Conservation (phyloP, 2,888 invertebrate species). For the Sisyra terminalis region DNA sequence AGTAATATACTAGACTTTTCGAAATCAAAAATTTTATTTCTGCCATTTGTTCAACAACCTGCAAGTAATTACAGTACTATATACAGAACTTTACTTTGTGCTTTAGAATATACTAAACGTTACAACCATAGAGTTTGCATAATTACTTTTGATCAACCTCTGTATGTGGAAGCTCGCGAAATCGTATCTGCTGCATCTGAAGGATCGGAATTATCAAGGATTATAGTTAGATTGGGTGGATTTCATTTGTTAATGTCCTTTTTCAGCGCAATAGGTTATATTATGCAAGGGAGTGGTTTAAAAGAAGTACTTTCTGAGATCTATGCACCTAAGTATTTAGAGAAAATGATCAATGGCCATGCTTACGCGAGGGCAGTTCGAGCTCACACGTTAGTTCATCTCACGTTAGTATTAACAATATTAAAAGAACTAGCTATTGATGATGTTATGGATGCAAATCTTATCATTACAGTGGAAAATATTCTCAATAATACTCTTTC, state of each 20-base stretch:
- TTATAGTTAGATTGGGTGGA: conserved; percentile 17
- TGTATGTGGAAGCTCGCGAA: conserved; percentile 16
- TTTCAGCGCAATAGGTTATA: conserved; percentile 20
- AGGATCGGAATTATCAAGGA: conserved; percentile 18
- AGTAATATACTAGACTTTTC: conserved; percentile 11
- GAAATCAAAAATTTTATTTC: conserved; percentile 5
- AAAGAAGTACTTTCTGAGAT: conserved; percentile 11
- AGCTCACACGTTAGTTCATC: conserved; percentile 17
- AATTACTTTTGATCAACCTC: conserved; percentile 17
- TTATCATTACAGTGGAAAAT: conserved; percentile 13
- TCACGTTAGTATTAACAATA: conserved; percentile 18
- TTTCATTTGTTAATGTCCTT: conserved; percentile 21
- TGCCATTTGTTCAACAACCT: conserved; percentile 11
- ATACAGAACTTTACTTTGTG: conserved; percentile 13
- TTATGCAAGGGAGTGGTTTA: conserved; percentile 23
- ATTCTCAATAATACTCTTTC: conserved; percentile 17
- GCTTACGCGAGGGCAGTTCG: conserved; percentile 15
- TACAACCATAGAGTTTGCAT: conserved; percentile 13
- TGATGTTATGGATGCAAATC: conserved; percentile 16
- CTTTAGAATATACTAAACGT: conserved; percentile 12
- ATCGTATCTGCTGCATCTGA: conserved; percentile 14
- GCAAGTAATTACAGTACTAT: conserved; percentile 13
- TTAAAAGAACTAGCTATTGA: conserved; percentile 18
- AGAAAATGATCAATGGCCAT: conserved; percentile 19
- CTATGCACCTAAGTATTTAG: conserved; percentile 16